Evolutionary conservation across 2,888 invertebrate genomes (phyloP), one percentile per base, ranked within the genome.

Genomic region (Orthonevra nobilis): DNA sequence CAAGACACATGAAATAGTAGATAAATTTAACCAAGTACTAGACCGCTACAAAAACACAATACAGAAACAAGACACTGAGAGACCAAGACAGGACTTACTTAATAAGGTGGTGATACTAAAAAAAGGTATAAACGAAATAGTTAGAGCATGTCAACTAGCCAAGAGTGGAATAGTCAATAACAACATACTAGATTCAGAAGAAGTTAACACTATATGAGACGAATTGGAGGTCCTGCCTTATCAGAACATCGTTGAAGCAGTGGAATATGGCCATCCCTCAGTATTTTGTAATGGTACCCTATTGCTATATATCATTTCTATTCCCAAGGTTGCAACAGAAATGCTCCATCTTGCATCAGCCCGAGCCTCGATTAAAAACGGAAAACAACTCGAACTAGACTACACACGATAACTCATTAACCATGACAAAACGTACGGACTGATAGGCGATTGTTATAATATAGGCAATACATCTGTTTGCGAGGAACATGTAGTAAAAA

Each of bases 391-490:
- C 20, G 12, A 42, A 4, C 7, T 38, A 38, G 38, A 38, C 17
- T 38, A 17, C 17, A 17, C 38, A 9, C 9, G 26, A 38, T 26
- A 15, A 2, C 4, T 38, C 4, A 15, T 54, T 9, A 38, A 4
- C n/a, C 36, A 54, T 26, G 36, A 54, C 38, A 15, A 17, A 1
- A 54, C 38, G 2, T 54, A 36, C 23, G 48, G 48, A 15, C 28
- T 48, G 2, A 48, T 30, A 1, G 30, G 12, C 1, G n/a, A 40
- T 4, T 40, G 42, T 28, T 17, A 32, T 30, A 58, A 30, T 10
- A 58, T 58, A 14, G 20, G 14, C 2, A 32, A 42, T n/a, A 58
- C 20, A 19, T 40, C 40, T 15, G n/a, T 40, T n/a, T 40, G 20
- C 40, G n/a, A n/a, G n/a, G n/a, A n/a, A 9, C 15, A 40, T 4